phyloP scores from a whole-genome alignment of 2,113 vertebrate species.

The Limanda limanda region DNA sequence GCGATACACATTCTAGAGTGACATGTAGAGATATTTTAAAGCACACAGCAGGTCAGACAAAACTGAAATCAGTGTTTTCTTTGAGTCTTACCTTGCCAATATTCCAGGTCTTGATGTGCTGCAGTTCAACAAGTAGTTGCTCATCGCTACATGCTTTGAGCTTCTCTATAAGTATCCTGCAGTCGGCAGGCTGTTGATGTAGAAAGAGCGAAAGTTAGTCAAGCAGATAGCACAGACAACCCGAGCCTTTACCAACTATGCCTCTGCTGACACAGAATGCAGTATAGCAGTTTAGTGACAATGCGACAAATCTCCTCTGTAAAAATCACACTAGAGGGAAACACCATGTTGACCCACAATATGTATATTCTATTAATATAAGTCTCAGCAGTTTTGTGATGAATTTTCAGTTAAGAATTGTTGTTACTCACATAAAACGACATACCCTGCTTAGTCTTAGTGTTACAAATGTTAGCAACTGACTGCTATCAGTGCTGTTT shows the following conservation, averaged over 20 bases:
- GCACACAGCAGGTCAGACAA: neutral
- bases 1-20: too few relatives aligned
- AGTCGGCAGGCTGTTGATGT: constrained; percentile 89
- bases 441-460: neutral
- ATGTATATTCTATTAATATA: neutral
- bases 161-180: constrained; percentile 95
- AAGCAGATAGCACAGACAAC: neutral
- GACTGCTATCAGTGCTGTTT: neutral
- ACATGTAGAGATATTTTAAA: too few relatives aligned
- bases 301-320: neutral
- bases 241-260: too few relatives aligned
- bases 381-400: neutral
- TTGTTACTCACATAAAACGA: too few relatives aligned
- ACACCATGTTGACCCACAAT: neutral
- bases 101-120: constrained; percentile 98
- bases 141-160: constrained; percentile 93
- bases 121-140: constrained; percentile 92
- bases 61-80: neutral
- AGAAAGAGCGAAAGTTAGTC: constrained; percentile 25
- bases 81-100: constrained; percentile 89
- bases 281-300: neutral
- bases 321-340: neutral
- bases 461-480: neutral
- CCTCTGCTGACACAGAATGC: neutral
- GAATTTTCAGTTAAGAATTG: too few relatives aligned